Evolutionary conservation across 1,140 invertebrate genomes (phyloP), one percentile per base, ranked within the genome.

Genomic region (Mylabris phalerata): DNA sequence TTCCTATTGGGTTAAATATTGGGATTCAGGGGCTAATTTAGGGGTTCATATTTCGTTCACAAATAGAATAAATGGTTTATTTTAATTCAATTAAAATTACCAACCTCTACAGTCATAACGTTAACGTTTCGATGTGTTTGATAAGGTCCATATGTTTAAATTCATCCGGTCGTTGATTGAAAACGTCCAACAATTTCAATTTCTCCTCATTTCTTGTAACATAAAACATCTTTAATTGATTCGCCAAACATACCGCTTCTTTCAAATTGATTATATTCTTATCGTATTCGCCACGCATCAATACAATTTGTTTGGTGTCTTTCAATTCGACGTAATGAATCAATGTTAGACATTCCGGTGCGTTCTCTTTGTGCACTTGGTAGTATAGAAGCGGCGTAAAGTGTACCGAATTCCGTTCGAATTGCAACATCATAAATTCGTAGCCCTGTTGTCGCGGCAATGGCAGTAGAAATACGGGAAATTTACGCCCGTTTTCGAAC

Each of bases 211-310:
- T 79, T 46, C 84, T 76, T 56, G 84, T 80, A 48, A 78, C 80
- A 73, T 93, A 95, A 73, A 92, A 95, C 70, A 94, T 77, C 71
- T 93, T 89, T 45, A 93, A 75, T 71, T 93, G 86, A 75, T 93
- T 92, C 1, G 87, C 88, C 38, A 94, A 71, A 71, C 88, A 93
- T 68, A 90, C 89, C 1, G 91, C 90, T 75, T 94, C 90, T 67
- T 85, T 79, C 1, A 79, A 82, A 75, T 78, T 85, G 1, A 93
- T 69, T 1, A 88, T 81, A 75, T 93, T 90, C 63, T 82, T 84
- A 72, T 95, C 90, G 77, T 85, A 95, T 74, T 94, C 90, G 42
- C 92, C 93, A 54, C 84, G 80, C 90, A 95, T 92, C 13, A 95
- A 73, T 24, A 95, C 82, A 50, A 95, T 80, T 5, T 83, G 86